phyloP scores from a whole-genome alignment of 2,797 vertebrate species.

The Salarias fasciatus region DNA sequence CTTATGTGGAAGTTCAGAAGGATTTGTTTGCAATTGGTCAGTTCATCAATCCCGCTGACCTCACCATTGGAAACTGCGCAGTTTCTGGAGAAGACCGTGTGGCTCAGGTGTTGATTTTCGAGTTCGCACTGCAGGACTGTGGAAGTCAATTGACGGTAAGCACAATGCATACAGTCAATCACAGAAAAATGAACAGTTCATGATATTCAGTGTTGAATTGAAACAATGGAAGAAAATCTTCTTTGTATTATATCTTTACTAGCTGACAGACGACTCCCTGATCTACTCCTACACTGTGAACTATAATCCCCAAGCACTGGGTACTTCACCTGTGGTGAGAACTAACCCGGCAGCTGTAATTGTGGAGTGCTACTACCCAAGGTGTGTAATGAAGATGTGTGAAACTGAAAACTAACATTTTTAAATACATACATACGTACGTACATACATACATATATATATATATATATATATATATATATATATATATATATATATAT shows the following conservation, averaged over 20 bases:
- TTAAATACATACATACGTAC: no score
- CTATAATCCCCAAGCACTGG: constrained; percentile 56
- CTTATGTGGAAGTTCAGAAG: constrained; percentile 67
- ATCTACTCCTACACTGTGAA: constrained; percentile 70
- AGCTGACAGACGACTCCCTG: constrained; percentile 62
- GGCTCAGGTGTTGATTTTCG: constrained; percentile 64
- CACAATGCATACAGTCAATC: not conserved
- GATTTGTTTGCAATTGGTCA: constrained; percentile 75
- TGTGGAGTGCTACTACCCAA: constrained; percentile 79
- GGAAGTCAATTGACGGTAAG: constrained; percentile 61
- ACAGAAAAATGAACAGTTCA: not conserved
- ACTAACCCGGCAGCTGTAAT: constrained; percentile 50
- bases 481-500: not conserved
- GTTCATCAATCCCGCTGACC: constrained; percentile 47
- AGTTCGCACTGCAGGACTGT: constrained; percentile 65
- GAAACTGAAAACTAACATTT: no score
- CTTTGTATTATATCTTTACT: constrained; percentile 17
- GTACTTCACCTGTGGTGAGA: constrained; percentile 56
- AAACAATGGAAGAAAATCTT: not conserved
- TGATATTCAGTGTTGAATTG: not conserved
- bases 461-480: not conserved
- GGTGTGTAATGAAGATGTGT: constrained; percentile 53
- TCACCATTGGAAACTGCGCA: constrained; percentile 68
- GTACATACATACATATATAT: no score
- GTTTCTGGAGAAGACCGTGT: constrained; percentile 26